phyloP scores from a whole-genome alignment of 2,888 invertebrate genomes.

The Ennomos erosarius region DNA sequence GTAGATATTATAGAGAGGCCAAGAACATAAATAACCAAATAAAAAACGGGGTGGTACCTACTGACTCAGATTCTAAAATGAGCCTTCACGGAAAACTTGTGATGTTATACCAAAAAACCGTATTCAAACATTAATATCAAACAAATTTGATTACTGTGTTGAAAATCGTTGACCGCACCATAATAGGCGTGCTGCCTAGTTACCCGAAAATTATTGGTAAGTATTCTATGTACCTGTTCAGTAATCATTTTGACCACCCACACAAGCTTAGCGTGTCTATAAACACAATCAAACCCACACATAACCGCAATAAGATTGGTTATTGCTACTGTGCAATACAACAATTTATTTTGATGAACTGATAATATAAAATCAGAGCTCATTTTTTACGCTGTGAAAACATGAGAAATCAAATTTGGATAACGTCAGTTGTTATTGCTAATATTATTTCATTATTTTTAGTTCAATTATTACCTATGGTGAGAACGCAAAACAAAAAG shows the following conservation, averaged over 20 bases:
- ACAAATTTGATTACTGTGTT: constrained; percentile 5
- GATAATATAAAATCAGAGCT: constrained; percentile 17
- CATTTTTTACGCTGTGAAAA: too few species aligned
- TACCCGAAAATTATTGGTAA: constrained; percentile 23
- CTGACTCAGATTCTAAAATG: too few species aligned
- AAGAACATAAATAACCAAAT: too few species aligned
- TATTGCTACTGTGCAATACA: constrained; percentile 48
- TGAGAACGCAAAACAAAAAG: too few species aligned
- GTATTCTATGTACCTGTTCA: constrained; percentile 1
- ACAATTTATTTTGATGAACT: constrained; percentile 35
- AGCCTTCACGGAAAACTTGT: too few species aligned
- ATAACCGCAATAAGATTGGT: constrained; percentile 33
- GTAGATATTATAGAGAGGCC: too few species aligned
- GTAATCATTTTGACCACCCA: constrained; percentile 21
- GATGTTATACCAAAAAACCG: too few species aligned
- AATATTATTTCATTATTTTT: too few species aligned
- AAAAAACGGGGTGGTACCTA: too few species aligned
- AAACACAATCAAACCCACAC: constrained; percentile 32
- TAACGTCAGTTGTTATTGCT: too few species aligned
- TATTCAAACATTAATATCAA: neutral
- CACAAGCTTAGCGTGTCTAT: constrained; percentile 23
- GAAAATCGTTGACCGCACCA: constrained; percentile 9
- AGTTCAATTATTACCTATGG: too few species aligned
- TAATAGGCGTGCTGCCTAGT: constrained; percentile 15
- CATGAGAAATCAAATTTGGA: too few species aligned